These are phyloP conservation scores for Lordiphosa collinella DNA, from an alignment of 1,140 invertebrate genomes.

Conservation along the genomic window DNA sequence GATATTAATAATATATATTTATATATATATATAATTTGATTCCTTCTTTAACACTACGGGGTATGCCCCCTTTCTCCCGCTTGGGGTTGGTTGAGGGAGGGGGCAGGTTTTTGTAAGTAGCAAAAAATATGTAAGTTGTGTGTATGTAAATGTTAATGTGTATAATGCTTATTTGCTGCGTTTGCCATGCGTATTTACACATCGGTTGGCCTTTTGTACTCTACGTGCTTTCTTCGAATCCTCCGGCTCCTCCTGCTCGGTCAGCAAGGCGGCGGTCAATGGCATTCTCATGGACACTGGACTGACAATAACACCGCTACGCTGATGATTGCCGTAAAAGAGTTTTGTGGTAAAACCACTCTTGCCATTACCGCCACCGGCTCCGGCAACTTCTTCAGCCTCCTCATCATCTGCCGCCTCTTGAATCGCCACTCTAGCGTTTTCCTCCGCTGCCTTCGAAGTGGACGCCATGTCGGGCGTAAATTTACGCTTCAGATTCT, in stretches of 20 bases:
- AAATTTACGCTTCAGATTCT: constrained; percentile 66
- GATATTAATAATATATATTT: constrained; percentile 33
- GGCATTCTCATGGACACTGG: constrained; percentile 57
- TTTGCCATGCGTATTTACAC: constrained; percentile 75
- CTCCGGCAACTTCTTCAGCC: too few relatives aligned
- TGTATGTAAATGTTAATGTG: constrained; percentile 51
- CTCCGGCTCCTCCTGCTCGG: constrained; percentile 29
- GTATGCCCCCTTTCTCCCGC: constrained; percentile 9
- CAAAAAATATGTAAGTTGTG: constrained; percentile 58
- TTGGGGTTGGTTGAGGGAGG: constrained; percentile 1
- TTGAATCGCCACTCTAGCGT: constrained; percentile 6
- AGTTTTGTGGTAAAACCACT: constrained; percentile 38
- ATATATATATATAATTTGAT: constrained; percentile 59
- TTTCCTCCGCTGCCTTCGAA: constrained; percentile 29
- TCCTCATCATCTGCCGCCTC: too few relatives aligned
- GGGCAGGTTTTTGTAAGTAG: constrained; percentile 40
- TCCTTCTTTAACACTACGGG: constrained; percentile 59
- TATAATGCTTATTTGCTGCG: constrained; percentile 76
- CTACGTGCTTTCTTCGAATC: constrained; percentile 79
- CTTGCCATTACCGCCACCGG: too few relatives aligned
- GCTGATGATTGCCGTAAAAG: constrained; percentile 69
- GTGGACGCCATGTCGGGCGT: constrained; percentile 53
- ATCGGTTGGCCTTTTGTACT: constrained; percentile 79
- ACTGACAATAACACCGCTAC: constrained; percentile 70
- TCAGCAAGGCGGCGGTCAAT: neutral